phyloP scores from a whole-genome alignment of 2,113 vertebrate genomes.

The Mormoops blainvillei region DNA sequence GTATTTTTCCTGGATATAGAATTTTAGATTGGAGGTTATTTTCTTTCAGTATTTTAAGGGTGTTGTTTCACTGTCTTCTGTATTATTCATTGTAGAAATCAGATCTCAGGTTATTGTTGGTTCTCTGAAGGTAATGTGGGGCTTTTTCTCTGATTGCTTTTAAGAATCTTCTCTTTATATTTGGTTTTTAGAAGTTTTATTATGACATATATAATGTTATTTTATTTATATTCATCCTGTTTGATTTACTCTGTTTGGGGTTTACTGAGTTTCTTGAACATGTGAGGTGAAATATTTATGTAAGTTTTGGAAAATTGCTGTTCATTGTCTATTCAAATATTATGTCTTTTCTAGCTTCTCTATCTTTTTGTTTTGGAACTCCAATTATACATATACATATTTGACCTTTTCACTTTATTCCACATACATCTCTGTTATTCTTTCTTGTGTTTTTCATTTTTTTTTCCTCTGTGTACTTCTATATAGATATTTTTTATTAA shows the following conservation, averaged over 20 bases:
- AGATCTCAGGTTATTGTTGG: background rate
- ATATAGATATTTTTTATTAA: background rate
- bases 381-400: background rate
- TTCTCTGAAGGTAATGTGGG: background rate
- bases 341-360: background rate
- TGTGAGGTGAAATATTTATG: background rate
- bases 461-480: background rate
- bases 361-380: background rate
- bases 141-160: background rate
- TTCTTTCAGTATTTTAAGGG: background rate
- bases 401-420: background rate
- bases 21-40: background rate
- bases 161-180: background rate
- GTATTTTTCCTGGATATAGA: background rate
- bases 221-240: background rate
- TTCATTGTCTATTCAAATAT: background rate
- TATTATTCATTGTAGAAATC: background rate
- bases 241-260: background rate
- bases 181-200: background rate
- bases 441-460: background rate
- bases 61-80: background rate
- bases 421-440: background rate
- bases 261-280: background rate
- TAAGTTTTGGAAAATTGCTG: background rate
- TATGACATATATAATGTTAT: background rate